A percentile compares a stretch with the other conserved stretches of the same genome.
phyloP scores from a whole-genome alignment of 2,113 vertebrate genomes.

The Bufo bufo region DNA sequence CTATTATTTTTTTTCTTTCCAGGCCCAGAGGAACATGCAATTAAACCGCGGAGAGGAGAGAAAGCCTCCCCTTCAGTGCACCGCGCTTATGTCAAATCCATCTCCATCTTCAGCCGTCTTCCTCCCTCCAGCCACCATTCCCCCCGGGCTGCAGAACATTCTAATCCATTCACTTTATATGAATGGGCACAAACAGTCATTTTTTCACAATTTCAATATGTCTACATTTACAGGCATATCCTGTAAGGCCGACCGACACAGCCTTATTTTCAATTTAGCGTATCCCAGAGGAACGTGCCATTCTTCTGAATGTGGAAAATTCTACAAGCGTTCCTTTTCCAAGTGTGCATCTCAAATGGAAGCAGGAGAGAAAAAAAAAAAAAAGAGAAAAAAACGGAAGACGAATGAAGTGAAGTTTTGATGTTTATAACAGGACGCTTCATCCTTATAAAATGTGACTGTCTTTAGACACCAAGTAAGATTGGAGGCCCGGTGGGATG shows the following conservation, averaged over 20 bases:
- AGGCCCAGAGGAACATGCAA: conserved; percentile 84
- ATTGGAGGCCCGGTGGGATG: conserved; percentile 60
- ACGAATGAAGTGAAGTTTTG: conserved; percentile 81
- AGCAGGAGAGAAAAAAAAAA: conserved; percentile 69
- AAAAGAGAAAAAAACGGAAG: conserved; percentile 68
- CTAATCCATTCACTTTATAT: conserved; percentile 92
- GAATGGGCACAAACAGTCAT: conserved; percentile 96
- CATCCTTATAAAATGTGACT: conserved; percentile 72
- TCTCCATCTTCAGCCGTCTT: conserved; percentile 89
- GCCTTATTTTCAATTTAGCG: conserved; percentile 98
- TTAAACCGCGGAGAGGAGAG: conserved; percentile 91
- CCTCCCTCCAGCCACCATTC: conserved; percentile 83
- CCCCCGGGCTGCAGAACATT: conserved; percentile 88
- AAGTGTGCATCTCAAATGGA: conserved; percentile 70
- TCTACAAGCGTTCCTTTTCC: conserved; percentile 65
- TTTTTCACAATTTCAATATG: conserved; percentile 92
- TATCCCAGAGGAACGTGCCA: conserved; percentile 87
- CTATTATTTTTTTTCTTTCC: conserved; percentile 83
- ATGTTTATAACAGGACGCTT: conserved; percentile 77
- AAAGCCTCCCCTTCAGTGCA: conserved; percentile 87
- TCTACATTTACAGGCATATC: conserved; percentile 98
- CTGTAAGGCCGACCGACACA: conserved; percentile 93
- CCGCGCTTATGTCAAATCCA: conserved; percentile 98
- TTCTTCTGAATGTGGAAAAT: conserved; percentile 88
- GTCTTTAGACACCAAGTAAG: conserved; percentile 54